These are phyloP conservation scores for Lynx canadensis DNA, from an alignment of 2,113 vertebrate species.

Conservation along the genomic window DNA sequence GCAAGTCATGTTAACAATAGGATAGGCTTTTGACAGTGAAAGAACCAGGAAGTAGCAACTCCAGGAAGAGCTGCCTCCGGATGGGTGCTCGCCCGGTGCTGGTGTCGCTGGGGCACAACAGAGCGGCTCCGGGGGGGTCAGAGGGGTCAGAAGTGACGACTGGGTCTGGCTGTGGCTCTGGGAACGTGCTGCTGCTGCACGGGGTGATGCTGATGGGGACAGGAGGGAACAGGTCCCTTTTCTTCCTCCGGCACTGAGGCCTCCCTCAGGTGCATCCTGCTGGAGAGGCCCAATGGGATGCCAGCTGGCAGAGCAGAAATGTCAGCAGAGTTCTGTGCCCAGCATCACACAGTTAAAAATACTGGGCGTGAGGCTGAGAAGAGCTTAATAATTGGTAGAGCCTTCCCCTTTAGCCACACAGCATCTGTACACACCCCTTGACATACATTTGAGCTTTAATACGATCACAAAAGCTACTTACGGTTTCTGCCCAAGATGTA, in stretches of 20 bases:
- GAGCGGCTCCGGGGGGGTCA: background rate
- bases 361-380: background rate
- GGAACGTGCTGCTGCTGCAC: rapidly evolving
- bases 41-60: background rate
- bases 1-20: background rate
- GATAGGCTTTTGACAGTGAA: background rate
- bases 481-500: background rate
- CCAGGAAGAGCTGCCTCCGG: background rate
- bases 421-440: background rate
- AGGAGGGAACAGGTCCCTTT: background rate
- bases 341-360: background rate
- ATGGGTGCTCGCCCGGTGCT: background rate
- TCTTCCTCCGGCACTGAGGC: background rate
- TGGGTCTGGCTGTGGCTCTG: background rate
- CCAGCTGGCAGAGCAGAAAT: background rate
- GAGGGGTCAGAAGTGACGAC: no score
- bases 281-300: background rate
- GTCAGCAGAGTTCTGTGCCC: background rate
- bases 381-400: background rate
- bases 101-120: background rate
- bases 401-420: background rate
- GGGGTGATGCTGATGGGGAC: rapidly evolving
- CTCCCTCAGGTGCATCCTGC: background rate
- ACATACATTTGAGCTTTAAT: background rate
- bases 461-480: background rate